Evolutionary conservation across 2,113 vertebrate species (phyloP).

Genomic region (Carassius carassius): DNA sequence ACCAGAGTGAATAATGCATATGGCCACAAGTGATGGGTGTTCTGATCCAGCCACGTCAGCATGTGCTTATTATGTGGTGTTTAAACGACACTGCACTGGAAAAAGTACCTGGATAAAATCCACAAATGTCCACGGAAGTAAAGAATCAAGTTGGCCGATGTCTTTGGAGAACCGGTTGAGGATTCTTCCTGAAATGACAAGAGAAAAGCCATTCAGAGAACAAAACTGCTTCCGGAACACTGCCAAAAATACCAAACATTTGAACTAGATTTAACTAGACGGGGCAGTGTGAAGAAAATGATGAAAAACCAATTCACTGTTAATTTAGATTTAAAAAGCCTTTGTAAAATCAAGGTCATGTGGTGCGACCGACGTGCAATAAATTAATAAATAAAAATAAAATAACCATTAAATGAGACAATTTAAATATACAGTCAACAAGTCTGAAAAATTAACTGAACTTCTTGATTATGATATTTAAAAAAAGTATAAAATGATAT

Average conservation of each 20-base stretch:
- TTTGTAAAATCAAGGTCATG: not conserved
- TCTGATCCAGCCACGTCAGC: not conserved
- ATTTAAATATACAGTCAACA: no score
- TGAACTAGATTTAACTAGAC: not conserved
- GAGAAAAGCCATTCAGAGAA: not conserved
- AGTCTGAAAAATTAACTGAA: no score
- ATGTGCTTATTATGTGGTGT: not conserved
- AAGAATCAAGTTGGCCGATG: constrained; percentile 74
- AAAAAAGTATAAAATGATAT: no score
- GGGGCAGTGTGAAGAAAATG: not conserved
- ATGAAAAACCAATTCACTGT: not conserved
- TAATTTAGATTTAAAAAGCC: not conserved
- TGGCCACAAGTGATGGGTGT: constrained; percentile 19
- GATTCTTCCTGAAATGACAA: constrained; percentile 69
- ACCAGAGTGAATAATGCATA: constrained; percentile 17
- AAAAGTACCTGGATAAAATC: constrained; percentile 73
- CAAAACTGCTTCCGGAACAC: not conserved
- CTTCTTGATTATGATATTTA: no score
- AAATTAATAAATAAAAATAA: no score
- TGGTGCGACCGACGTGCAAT: no score
- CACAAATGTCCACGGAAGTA: constrained; percentile 71
- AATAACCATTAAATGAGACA: no score
- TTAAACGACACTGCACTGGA: constrained; percentile 1
- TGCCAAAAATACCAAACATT: not conserved
- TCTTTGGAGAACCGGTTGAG: constrained; percentile 80